Conservation (phyloP, 2,797 vertebrate species). For the Iguana delicatissima region DNA sequence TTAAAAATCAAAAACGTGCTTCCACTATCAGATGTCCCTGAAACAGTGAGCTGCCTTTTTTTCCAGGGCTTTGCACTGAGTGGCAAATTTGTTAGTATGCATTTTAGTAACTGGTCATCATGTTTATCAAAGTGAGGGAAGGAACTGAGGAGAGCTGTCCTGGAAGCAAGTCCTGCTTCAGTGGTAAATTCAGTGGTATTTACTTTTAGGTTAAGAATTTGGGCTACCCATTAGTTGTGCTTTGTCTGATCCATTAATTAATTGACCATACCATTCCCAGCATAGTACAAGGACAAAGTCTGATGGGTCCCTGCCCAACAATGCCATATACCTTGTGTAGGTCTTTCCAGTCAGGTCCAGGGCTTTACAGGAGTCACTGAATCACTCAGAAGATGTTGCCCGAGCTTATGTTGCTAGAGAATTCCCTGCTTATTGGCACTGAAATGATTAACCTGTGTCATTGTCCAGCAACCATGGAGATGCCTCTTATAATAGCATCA, state of each 20-base stretch:
- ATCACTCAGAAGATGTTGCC: slow-evolving; percentile 26
- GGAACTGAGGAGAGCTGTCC: neutral
- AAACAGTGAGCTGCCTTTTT: neutral
- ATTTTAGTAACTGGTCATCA: neutral
- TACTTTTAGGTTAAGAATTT: neutral
- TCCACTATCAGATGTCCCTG: neutral
- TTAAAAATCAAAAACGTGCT: neutral
- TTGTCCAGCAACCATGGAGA: neutral
- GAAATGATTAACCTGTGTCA: neutral
- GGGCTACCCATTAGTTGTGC: neutral
- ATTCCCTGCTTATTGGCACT: neutral
- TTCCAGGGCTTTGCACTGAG: neutral
- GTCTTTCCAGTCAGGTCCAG: neutral
- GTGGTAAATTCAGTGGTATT: no score
- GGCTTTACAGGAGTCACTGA: neutral
- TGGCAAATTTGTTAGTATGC: neutral
- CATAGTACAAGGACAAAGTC: neutral
- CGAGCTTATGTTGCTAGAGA: neutral
- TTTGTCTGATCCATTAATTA: neutral
- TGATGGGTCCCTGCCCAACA: neutral
- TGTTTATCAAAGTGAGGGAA: neutral
- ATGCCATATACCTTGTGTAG: neutral
- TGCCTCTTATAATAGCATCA: neutral
- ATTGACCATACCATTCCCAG: neutral
- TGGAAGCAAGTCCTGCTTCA: neutral